phyloP scores from a whole-genome alignment of 2,888 invertebrate genomes.

The Tenthredo amoena region DNA sequence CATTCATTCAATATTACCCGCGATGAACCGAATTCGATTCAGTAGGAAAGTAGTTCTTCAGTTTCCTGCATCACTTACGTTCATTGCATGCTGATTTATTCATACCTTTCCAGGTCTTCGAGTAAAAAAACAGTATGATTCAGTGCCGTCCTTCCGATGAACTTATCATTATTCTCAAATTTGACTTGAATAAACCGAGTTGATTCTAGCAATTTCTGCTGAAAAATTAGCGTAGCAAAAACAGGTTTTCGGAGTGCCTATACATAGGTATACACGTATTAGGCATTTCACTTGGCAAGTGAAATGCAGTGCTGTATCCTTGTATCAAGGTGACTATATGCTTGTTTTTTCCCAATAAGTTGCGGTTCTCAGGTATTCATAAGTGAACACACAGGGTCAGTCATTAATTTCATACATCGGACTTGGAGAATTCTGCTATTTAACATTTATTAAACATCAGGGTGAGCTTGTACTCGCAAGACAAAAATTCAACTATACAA shows the following conservation, averaged over 20 bases:
- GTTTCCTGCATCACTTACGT: not conserved
- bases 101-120: not conserved
- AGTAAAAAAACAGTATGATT: not conserved
- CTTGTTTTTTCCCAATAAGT: not conserved
- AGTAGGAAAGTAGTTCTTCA: not conserved
- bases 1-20: not conserved
- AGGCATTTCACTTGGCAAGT: not conserved
- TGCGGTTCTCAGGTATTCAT: not conserved
- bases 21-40: not conserved
- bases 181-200: not conserved
- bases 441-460: constrained; percentile 39
- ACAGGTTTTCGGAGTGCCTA: not conserved
- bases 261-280: not conserved
- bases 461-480: not conserved
- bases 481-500: constrained; percentile 36
- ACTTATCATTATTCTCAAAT: not conserved
- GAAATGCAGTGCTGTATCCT: not conserved
- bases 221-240: not conserved
- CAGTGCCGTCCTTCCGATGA: not conserved
- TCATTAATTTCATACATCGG: not conserved
- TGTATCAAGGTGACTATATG: not conserved
- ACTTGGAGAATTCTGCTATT: not conserved
- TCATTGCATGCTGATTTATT: not conserved
- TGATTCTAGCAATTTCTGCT: not conserved
- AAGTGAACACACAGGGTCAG: not conserved